Evolutionary conservation across 2,797 vertebrate species (phyloP).

Genomic region (Pangasius djambal): DNA sequence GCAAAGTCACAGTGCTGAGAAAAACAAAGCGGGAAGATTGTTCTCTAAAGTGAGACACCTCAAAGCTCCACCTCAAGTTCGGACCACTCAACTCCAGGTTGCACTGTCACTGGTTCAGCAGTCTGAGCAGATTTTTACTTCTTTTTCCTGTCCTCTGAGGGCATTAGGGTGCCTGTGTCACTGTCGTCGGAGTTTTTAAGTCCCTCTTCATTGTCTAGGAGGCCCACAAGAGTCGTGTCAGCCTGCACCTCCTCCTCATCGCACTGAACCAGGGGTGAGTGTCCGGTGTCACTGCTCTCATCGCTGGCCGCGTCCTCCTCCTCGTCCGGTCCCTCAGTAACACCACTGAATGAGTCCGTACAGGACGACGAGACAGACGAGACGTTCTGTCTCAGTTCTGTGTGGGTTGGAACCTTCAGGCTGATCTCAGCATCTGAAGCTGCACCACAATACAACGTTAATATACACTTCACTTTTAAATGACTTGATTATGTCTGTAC

Average conservation of each 20-base stretch:
- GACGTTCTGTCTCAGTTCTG: constrained; percentile 61
- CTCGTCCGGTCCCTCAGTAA: constrained; percentile 58
- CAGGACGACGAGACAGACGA: constrained; percentile 68
- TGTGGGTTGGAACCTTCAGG: constrained; percentile 74
- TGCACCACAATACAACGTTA: constrained; percentile 50
- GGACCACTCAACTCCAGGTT: neutral
- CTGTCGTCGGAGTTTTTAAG: constrained; percentile 81
- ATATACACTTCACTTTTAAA: neutral
- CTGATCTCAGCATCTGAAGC: constrained; percentile 78
- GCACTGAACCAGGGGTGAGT: constrained; percentile 81
- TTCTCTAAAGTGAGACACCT: constrained; percentile 27
- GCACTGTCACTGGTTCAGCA: neutral
- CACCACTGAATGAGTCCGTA: constrained; percentile 63
- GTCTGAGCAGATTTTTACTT: neutral
- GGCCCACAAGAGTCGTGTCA: constrained; percentile 79
- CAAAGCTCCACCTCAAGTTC: neutral
- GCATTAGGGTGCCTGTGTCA: constrained; percentile 71
- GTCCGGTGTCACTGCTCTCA: constrained; percentile 68
- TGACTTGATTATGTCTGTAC: neutral
- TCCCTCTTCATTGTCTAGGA: constrained; percentile 66
- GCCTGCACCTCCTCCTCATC: constrained; percentile 91
- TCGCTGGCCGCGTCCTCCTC: constrained; percentile 62
- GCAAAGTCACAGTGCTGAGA: constrained; percentile 52
- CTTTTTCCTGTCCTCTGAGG: neutral
- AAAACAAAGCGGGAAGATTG: constrained; percentile 26